Conservation (phyloP, 2,888 invertebrate genomes). For the Phorcus lineatus region DNA sequence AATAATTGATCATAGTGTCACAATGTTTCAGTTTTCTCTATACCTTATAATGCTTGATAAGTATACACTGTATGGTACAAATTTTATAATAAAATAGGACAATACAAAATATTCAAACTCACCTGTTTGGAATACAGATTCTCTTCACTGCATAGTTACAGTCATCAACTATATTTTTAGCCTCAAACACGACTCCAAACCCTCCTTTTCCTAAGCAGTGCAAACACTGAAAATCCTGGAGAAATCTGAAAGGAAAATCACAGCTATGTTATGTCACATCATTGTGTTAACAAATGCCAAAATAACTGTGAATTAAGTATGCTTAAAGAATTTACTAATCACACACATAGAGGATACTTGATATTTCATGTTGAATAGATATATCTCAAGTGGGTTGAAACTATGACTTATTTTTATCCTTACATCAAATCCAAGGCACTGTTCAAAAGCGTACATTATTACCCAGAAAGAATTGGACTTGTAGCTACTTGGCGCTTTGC, state of each 20-base stretch:
- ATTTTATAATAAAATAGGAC: too few species aligned
- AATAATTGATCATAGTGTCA: too few species aligned
- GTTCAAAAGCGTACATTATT: too few species aligned
- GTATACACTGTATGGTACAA: too few species aligned
- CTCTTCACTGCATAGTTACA: conserved; percentile 96
- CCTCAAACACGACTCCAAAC: conserved; percentile 97
- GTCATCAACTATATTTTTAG: conserved; percentile 93
- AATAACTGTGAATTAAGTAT: not conserved
- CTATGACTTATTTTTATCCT: too few species aligned
- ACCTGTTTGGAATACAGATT: conserved; percentile 86
- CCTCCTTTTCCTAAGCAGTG: conserved; percentile 82
- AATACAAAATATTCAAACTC: not conserved
- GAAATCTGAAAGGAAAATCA: conserved; percentile 80
- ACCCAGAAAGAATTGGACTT: too few species aligned
- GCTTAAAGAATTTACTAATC: not conserved
- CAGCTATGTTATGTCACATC: too few species aligned
- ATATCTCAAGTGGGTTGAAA: not conserved
- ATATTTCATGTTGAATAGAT: not conserved
- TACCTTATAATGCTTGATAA: too few species aligned
- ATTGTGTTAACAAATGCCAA: too few species aligned
- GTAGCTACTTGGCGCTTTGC: too few species aligned
- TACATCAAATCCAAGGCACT: too few species aligned
- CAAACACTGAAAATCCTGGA: conserved; percentile 84
- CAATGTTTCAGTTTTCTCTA: too few species aligned
- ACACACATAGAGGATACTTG: not conserved